Conservation (phyloP, 2,797 vertebrate species). For the Gila robusta region DNA sequence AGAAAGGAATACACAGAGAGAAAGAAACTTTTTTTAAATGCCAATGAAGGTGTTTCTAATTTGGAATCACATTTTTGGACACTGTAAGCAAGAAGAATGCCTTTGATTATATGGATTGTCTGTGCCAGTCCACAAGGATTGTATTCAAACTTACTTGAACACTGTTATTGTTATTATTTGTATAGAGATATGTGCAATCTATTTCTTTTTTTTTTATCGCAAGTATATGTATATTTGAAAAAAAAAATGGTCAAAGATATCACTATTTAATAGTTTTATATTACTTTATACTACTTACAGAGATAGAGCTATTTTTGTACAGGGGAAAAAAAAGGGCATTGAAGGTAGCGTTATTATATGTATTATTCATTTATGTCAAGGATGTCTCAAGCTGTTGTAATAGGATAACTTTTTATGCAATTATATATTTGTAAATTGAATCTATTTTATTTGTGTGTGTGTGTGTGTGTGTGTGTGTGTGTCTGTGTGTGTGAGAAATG, state of each 20-base stretch:
- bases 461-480: slow-evolving; percentile 49
- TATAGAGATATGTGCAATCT: slow-evolving; percentile 85
- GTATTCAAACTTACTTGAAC: slow-evolving; percentile 82
- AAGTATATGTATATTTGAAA: slow-evolving; percentile 80
- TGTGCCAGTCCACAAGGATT: slow-evolving; percentile 79
- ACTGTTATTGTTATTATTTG: slow-evolving; percentile 65
- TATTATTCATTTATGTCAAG: slow-evolving; percentile 74
- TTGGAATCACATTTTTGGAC: slow-evolving; percentile 76
- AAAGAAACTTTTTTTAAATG: slow-evolving; percentile 65
- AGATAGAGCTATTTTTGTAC: slow-evolving; percentile 85
- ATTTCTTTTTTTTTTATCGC: slow-evolving; percentile 75
- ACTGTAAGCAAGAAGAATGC: slow-evolving; percentile 81
- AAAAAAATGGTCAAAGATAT: slow-evolving; percentile 66
- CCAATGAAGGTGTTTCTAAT: slow-evolving; percentile 65
- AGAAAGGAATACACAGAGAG: slow-evolving; percentile 67
- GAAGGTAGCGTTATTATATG: slow-evolving; percentile 72
- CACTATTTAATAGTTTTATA: slow-evolving; percentile 86
- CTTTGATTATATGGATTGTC: slow-evolving; percentile 75
- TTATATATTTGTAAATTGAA: slow-evolving; percentile 80
- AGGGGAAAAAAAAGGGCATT: slow-evolving; percentile 83
- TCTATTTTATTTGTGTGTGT: slow-evolving; percentile 80
- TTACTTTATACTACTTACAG: slow-evolving; percentile 80
- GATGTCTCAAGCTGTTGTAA: slow-evolving; percentile 74
- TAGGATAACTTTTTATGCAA: slow-evolving; percentile 75
- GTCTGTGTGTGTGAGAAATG: slow-evolving; percentile 35